These are phyloP conservation scores for Adela reaumurella DNA, from an alignment of 2,888 invertebrate species.

Conservation along the genomic window DNA sequence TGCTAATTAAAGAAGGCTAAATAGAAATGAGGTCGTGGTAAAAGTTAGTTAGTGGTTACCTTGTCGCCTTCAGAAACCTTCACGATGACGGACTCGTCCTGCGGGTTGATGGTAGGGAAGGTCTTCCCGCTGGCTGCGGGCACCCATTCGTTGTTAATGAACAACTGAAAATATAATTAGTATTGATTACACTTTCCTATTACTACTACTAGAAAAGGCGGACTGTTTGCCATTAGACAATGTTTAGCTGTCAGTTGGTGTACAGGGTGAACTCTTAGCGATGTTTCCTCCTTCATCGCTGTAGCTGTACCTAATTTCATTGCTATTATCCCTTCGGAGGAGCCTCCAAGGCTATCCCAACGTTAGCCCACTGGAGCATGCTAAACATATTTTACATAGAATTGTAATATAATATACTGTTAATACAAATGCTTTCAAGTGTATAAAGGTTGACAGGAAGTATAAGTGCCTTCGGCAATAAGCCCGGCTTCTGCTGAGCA, in stretches of 20 bases:
- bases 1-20: no score
- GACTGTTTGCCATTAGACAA: neutral
- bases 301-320: no score
- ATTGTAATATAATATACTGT: no score
- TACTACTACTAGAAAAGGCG: neutral
- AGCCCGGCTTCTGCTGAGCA: no score
- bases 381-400: no score
- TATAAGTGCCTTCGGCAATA: no score
- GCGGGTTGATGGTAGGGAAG: conserved; percentile 79
- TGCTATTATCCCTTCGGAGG: no score
- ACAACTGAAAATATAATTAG: conserved; percentile 53
- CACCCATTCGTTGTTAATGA: conserved; percentile 76
- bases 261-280: neutral
- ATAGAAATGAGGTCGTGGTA: neutral
- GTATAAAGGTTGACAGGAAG: no score
- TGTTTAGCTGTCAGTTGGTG: neutral
- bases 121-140: conserved; percentile 79
- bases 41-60: conserved; percentile 34
- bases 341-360: no score
- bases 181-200: conserved; percentile 2
- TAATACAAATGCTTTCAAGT: no score
- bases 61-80: conserved; percentile 81
- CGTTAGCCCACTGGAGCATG: no score
- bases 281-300: no score
- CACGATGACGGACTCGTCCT: conserved; percentile 67